Conservation (phyloP, 2,888 invertebrate genomes). For the Hydriomena furcata region DNA sequence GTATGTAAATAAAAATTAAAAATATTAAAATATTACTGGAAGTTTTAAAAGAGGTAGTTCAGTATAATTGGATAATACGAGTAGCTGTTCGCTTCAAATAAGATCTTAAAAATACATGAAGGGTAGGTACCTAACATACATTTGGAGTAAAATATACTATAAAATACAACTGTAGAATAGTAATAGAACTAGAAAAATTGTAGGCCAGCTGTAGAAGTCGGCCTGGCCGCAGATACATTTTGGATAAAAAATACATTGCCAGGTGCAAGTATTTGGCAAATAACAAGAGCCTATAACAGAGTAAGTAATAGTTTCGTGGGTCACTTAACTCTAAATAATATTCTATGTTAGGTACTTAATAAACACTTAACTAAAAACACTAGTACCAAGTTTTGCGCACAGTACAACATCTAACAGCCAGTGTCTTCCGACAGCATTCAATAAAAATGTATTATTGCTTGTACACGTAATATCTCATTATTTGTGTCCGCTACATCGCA, state of each 20-base stretch:
- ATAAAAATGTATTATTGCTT: constrained; percentile 82
- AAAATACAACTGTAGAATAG: no score
- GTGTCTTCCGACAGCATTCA: constrained; percentile 66
- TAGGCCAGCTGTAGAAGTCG: no score
- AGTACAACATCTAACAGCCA: constrained; percentile 78
- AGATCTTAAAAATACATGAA: no score
- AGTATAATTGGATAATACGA: neutral
- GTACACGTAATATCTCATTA: constrained; percentile 76
- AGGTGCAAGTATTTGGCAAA: neutral
- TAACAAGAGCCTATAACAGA: no score
- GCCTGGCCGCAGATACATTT: no score
- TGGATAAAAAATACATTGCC: no score
- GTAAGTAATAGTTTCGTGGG: neutral
- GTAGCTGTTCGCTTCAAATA: no score
- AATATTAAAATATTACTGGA: constrained; percentile 14
- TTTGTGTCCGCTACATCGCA: constrained; percentile 69
- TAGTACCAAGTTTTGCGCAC: constrained; percentile 75
- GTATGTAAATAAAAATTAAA: neutral
- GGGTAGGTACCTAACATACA: no score
- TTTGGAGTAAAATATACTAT: no score
- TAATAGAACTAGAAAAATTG: no score
- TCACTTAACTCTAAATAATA: constrained; percentile 19
- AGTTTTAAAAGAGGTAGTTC: constrained; percentile 30
- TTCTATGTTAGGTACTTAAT: constrained; percentile 7
- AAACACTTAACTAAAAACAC: constrained; percentile 45